Conservation (phyloP, 2,888 invertebrate species). For the Reticulitermes lucifugus region DNA sequence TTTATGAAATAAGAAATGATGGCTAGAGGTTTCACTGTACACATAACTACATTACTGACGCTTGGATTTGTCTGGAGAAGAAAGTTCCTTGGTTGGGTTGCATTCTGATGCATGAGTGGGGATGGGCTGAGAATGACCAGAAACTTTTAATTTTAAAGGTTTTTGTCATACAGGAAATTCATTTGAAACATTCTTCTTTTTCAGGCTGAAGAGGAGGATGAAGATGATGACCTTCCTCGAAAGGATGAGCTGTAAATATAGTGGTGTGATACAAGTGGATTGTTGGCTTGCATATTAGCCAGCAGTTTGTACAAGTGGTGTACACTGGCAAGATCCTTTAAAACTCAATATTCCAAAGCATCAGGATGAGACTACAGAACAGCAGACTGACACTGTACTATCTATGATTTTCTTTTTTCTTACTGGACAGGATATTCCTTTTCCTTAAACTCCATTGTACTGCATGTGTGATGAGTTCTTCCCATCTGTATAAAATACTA, state of each 20-base stretch:
- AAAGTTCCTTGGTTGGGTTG: not conserved
- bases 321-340: conserved; percentile 28
- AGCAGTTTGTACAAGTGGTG: conserved; percentile 3
- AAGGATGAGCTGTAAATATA: conserved; percentile 82
- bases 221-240: conserved; percentile 78
- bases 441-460: not conserved
- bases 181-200: not conserved
- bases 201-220: conserved; percentile 73
- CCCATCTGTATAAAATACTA: not conserved
- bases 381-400: not conserved
- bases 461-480: not conserved
- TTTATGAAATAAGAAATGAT: no score
- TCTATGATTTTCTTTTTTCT: not conserved
- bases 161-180: not conserved
- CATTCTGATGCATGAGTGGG: not conserved
- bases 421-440: not conserved
- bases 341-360: conserved; percentile 18
- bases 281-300: not conserved
- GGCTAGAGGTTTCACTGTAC: no score
- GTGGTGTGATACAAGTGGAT: not conserved
- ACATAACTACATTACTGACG: no score
- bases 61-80: no score
- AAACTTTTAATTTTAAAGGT: not conserved
- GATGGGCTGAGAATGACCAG: not conserved
- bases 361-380: not conserved